Evolutionary conservation across 2,113 vertebrate genomes (phyloP).

Genomic region (Beaufortia kweichowensis): DNA sequence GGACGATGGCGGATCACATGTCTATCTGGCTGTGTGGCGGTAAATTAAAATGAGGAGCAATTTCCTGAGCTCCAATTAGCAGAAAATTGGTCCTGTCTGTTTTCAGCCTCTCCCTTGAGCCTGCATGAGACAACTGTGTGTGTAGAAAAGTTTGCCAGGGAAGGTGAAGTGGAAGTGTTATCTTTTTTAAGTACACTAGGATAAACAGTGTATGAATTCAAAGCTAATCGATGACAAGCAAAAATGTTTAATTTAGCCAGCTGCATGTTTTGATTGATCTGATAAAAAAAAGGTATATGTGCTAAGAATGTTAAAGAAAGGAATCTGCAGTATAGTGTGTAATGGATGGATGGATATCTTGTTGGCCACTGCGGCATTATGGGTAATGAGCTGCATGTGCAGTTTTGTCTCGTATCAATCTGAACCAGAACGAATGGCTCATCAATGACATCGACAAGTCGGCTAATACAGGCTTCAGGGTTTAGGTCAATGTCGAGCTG

Average conservation of each 20-base stretch:
- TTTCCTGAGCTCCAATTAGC: constrained; percentile 79
- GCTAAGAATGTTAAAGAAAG: neutral
- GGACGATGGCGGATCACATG: constrained; percentile 64
- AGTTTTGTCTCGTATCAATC: constrained; percentile 55
- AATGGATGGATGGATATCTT: neutral
- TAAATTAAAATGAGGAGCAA: constrained; percentile 77
- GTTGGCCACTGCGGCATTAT: constrained; percentile 7
- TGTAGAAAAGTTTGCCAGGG: constrained; percentile 23
- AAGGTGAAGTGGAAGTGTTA: neutral
- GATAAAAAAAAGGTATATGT: neutral
- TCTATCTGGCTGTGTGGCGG: constrained; percentile 71
- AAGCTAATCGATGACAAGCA: too few relatives aligned
- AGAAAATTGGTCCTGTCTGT: constrained; percentile 79
- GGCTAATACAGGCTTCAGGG: constrained; percentile 46
- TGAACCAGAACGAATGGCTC: constrained; percentile 42
- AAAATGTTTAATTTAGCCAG: too few relatives aligned
- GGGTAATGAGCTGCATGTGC: constrained; percentile 42
- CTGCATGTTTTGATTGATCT: too few relatives aligned
- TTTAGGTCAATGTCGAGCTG: constrained; percentile 68
- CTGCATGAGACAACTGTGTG: constrained; percentile 30
- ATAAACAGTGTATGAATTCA: too few relatives aligned
- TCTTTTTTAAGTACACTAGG: too few relatives aligned
- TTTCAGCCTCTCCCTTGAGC: constrained; percentile 63
- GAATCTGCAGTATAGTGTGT: neutral
- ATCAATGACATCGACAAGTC: constrained; percentile 62